Conservation (phyloP, 1,140 invertebrate genomes). For the Kradibia gibbosae region DNA sequence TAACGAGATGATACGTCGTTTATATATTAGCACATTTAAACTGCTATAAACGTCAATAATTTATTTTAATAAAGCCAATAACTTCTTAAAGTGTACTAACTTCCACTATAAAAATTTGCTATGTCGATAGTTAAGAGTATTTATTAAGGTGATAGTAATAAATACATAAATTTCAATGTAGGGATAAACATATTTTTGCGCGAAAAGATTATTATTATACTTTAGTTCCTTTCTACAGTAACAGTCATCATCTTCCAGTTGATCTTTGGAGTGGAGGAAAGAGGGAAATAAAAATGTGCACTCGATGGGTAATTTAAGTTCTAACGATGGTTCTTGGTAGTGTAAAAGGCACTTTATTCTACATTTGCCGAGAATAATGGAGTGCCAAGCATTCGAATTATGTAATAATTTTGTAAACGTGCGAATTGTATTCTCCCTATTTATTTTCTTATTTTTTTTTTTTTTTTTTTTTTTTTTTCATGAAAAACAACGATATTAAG, state of each 20-base stretch:
- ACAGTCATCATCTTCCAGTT: not conserved
- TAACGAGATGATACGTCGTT: not conserved
- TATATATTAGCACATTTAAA: not conserved
- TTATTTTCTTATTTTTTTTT: not conserved
- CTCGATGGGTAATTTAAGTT: conserved; percentile 7
- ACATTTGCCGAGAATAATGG: not conserved
- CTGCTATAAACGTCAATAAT: not conserved
- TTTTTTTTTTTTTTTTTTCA: not conserved
- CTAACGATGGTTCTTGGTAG: conserved; percentile 17
- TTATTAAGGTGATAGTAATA: not conserved
- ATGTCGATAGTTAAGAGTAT: not conserved
- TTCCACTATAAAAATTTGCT: not conserved
- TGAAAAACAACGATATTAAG: conserved; percentile 13
- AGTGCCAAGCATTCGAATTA: not conserved
- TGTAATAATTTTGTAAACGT: not conserved
- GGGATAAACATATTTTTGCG: not conserved
- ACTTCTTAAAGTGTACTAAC: too few species aligned
- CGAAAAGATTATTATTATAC: not conserved
- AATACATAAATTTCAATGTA: not conserved
- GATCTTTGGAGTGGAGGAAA: not conserved
- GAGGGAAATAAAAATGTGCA: not conserved
- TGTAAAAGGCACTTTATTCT: not conserved
- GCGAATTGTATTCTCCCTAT: not conserved
- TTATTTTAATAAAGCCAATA: not conserved
- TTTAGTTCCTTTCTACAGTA: not conserved